Base-by-base conservation (phyloP, 2,113 vertebrate genomes). In the Hyla sarda region DNA sequence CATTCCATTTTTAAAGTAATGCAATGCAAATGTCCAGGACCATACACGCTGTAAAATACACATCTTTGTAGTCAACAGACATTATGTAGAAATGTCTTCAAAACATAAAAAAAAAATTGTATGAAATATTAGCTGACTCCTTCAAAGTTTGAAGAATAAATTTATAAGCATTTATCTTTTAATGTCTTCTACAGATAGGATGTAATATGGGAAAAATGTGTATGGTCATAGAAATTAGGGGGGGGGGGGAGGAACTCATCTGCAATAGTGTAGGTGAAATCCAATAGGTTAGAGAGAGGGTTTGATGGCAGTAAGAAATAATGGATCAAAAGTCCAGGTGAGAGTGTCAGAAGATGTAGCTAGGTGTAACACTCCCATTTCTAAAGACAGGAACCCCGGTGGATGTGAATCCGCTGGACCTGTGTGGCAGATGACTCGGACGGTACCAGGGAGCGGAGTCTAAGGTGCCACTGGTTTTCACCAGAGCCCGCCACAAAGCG, bases 1-100 rank as follows among this genome's bases (percentile, higher is more conserved):
- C 90, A 89, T 90, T 93, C 89, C 92, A 90, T 90, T 92, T 91
- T 88, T 89, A 92, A 91, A 91, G 92, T 30, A 85, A 92, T 90
- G 88, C 90, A 87, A 89, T 89, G 91, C 90, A 93, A 93, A 92
- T 90, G 85, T 88, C 87, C 89, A 88, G 85, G 88, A 92, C 89
- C 87, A 80, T 90, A 17, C 88, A 92, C 88, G 86, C 88, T 82
- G 90, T 91, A 11, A 30, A 81, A 65, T 9, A 45, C 1, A 41
- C 58, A 17, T 45, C 77, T 80, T 80, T 80, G 37, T 37, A 58
- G 21, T 37, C 12, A 37, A 8, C 23, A 23, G 52, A n/a, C 2
- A 54, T 60, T 60, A 32, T 16, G 13, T 37, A 60, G 23, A 47
- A 81, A 77, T 16, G 1, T 30, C 48, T 77, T 77, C 3, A 28